Base-by-base conservation (phyloP, 2,888 invertebrate genomes). In the Lacanobia wlatinum region DNA sequence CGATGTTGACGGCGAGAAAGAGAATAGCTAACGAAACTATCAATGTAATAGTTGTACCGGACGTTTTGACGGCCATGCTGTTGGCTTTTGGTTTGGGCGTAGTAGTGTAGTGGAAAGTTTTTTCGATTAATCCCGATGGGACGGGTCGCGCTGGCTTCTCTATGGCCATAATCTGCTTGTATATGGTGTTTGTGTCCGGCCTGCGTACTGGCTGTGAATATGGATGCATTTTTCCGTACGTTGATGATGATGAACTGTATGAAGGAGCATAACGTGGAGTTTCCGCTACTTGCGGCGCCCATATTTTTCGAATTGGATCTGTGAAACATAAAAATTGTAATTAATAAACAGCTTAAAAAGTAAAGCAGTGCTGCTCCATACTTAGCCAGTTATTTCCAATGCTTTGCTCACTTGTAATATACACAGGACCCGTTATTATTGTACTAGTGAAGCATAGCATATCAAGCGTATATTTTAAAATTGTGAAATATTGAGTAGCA, bases 1-100 rank as follows among this genome's bases (percentile, higher is more conserved):
- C 96, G 16, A 98, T 92, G 90, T 98, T 98, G 10, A 98, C 95
- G 34, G 97, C 93, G 10, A 98, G 93, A 89, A 98, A 98, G 59
- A 98, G 92, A 63, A 97, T 96, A 38, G 97, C 98, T 77, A 98
- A 94, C 0, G 97, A 97, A 61, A 97, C 96, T 58, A 97, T 94
- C 65, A 97, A 92, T 80, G 97, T 97, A 76, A 97, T 92, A n/a
- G 97, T 97, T 8, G 97, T 96, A 76, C 97, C 96, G 12, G 97
- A 97, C 71, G 96, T 96, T 90, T 96, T 96, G 46, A 96, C 90
- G 70, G 96, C 92, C 80, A 93, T 87, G 78, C 77, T 84, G n/a
- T 78, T 84, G 10, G 83, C 67, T 84, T 88, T 89, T 46, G 93
- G 91, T 88, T 93, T 92, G 62, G 68, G 61, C 59, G 94, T 94